These are phyloP conservation scores for Phrynocephalus forsythii DNA, from an alignment of 2,797 vertebrate genomes.

Conservation along the genomic window DNA sequence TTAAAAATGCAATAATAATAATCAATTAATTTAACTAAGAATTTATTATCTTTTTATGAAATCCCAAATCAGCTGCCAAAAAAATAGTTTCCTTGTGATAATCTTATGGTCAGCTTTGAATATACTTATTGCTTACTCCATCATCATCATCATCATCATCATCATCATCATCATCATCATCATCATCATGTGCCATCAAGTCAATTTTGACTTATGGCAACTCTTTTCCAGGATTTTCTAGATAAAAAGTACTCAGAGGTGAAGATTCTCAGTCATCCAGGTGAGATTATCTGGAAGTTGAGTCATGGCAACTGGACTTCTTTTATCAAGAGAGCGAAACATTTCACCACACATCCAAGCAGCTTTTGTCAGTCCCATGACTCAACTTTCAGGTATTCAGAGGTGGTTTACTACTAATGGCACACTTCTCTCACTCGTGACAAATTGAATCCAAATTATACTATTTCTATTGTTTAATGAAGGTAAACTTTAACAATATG, in stretches of 20 bases:
- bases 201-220: no score
- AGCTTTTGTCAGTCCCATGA: no score
- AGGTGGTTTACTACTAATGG: neutral
- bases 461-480: neutral
- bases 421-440: neutral
- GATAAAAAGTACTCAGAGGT: no score
- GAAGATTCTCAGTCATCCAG: no score
- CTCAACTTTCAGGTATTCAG: no score
- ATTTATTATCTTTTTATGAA: neutral
- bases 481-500: no score
- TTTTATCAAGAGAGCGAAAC: no score
- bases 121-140: neutral
- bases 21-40: neutral
- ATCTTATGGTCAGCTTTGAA: neutral
- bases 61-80: neutral
- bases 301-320: no score
- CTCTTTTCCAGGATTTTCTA: no score
- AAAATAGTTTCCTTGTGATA: neutral
- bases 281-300: no score
- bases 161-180: neutral
- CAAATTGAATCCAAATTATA: neutral
- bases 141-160: neutral
- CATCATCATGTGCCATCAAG: fast-evolving
- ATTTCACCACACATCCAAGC: no score
- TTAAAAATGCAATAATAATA: neutral